Conservation (phyloP, 2,113 vertebrate genomes). For the Nansenia antarctica region DNA sequence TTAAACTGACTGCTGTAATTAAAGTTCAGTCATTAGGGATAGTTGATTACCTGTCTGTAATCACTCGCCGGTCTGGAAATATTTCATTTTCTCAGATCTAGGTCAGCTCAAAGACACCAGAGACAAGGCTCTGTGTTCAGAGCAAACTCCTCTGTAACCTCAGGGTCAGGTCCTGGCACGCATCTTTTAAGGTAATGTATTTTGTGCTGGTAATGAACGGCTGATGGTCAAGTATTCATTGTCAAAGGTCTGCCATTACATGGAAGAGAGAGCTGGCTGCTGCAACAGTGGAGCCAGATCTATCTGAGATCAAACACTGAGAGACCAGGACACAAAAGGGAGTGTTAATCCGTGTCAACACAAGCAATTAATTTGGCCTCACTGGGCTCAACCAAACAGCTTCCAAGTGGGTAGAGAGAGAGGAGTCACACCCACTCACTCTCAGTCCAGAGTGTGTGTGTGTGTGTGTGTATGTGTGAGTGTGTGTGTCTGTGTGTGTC, state of each 20-base stretch:
- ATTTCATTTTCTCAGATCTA: conserved; percentile 27
- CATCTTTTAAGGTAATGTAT: conserved; percentile 1
- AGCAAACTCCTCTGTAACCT: neutral
- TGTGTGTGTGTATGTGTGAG: no score
- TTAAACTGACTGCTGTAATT: conserved; percentile 36
- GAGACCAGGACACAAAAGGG: conserved; percentile 10
- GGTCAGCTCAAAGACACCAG: conserved; percentile 21
- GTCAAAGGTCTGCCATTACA: conserved; percentile 13
- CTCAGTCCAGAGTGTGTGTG: no score
- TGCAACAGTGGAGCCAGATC: neutral
- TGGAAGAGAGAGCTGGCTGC: conserved; percentile 3
- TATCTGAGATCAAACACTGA: conserved; percentile 32
- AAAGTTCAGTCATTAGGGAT: conserved; percentile 43
- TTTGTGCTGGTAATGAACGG: neutral
- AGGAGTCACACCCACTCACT: no score
- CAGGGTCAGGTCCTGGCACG: neutral
- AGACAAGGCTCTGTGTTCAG: neutral
- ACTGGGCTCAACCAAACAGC: conserved; percentile 7
- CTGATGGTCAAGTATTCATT: conserved; percentile 26
- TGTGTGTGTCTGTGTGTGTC: no score
- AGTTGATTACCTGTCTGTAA: conserved; percentile 37
- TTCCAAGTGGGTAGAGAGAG: no score
- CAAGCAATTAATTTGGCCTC: conserved; percentile 4
- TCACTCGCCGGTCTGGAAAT: conserved; percentile 35
- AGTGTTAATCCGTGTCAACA: conserved; percentile 24